phyloP scores from a whole-genome alignment of 2,888 invertebrate genomes.

The Augiades crinisus region DNA sequence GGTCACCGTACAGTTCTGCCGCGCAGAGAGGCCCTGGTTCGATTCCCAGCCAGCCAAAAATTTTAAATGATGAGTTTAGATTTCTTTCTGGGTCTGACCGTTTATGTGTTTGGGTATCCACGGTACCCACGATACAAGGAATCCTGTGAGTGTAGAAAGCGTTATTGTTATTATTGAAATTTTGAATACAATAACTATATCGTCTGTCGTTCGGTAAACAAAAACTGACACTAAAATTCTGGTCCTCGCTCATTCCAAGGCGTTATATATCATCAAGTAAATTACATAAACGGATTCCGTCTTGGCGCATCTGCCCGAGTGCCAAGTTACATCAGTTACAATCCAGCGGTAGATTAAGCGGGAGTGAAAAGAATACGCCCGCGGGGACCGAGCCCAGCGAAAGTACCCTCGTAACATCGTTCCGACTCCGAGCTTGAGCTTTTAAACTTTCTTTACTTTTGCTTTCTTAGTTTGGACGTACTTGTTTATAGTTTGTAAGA shows the following conservation, averaged over 20 bases:
- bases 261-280: background rate
- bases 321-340: conserved; percentile 10
- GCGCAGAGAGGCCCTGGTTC: too few relatives aligned
- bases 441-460: background rate
- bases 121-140: too few relatives aligned
- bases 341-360: conserved; percentile 9
- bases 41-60: too few relatives aligned
- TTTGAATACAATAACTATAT: too few relatives aligned
- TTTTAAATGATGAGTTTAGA: too few relatives aligned
- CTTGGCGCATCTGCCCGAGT: background rate
- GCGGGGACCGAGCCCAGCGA: conserved; percentile 13
- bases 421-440: background rate
- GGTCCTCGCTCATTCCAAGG: background rate
- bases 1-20: too few relatives aligned
- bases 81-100: too few relatives aligned
- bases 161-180: too few relatives aligned
- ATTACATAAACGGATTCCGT: background rate
- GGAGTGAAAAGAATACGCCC: conserved; percentile 20
- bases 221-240: background rate
- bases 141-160: too few relatives aligned
- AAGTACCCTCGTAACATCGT: conserved; percentile 2
- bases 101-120: too few relatives aligned
- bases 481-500: too few relatives aligned
- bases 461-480: background rate
- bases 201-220: too few relatives aligned